phyloP scores from a whole-genome alignment of 2,888 invertebrate species.

The Synanthedon tipuliformis region DNA sequence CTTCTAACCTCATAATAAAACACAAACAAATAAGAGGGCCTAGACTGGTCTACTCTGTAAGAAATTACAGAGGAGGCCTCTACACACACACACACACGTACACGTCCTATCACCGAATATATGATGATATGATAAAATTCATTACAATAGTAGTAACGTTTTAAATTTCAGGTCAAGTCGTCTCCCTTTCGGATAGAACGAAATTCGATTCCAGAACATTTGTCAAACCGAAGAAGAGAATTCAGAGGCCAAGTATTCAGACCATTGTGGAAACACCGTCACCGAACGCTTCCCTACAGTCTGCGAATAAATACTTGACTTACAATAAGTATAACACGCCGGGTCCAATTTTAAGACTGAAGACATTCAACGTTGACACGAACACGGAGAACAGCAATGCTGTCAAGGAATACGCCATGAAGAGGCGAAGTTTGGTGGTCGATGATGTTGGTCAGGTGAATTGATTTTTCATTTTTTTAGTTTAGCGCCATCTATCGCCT shows the following conservation, averaged over 20 bases:
- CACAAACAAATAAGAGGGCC: no score
- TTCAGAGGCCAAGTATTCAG: constrained; percentile 72
- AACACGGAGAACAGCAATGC: constrained; percentile 46
- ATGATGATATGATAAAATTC: constrained; percentile 6
- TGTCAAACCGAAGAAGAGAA: constrained; percentile 75
- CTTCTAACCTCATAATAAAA: no score
- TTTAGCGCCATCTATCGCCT: no score
- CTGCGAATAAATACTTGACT: constrained; percentile 47
- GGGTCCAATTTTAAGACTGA: constrained; percentile 50
- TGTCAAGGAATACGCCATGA: constrained; percentile 50
- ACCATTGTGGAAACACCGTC: constrained; percentile 49
- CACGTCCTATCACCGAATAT: no score
- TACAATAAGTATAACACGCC: constrained; percentile 58
- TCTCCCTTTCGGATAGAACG: constrained; percentile 51
- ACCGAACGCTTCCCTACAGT: constrained; percentile 30
- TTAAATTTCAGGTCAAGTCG: constrained; percentile 30
- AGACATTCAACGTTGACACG: constrained; percentile 57
- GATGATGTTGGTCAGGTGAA: constrained; percentile 57
- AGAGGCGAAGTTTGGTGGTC: constrained; percentile 45
- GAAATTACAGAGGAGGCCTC: no score
- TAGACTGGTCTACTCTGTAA: no score
- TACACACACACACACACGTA: no score
- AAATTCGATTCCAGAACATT: constrained; percentile 77
- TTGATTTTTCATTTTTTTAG: no score
- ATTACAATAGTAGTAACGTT: constrained; percentile 9